Evolutionary conservation across 1,140 invertebrate genomes (phyloP).

Genomic region (Ostrea denselamellosa): DNA sequence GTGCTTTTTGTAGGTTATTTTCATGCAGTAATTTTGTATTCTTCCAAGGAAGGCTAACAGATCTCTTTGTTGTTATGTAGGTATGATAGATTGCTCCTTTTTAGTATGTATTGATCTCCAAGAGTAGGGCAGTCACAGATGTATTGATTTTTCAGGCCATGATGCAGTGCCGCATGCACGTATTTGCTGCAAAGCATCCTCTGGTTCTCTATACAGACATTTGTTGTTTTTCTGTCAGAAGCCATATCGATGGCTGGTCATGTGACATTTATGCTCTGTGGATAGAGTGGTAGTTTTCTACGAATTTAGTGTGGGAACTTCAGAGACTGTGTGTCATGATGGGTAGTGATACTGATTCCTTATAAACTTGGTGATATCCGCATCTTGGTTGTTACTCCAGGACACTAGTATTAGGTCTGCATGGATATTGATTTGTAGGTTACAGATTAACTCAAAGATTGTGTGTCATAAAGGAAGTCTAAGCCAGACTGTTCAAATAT

Average conservation of each 20-base stretch:
- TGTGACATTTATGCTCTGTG: slow-evolving; percentile 17
- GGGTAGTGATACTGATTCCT: not conserved
- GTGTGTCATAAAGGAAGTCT: slow-evolving; percentile 1
- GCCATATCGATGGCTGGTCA: slow-evolving; percentile 20
- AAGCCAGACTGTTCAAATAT: not conserved
- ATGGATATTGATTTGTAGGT: slow-evolving; percentile 28
- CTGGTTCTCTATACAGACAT: slow-evolving; percentile 17
- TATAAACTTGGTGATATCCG: not conserved
- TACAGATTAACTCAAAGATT: not conserved
- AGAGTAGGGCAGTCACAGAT: slow-evolving; percentile 36
- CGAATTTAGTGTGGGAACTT: not conserved
- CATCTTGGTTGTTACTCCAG: not conserved
- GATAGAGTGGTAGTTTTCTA: not conserved
- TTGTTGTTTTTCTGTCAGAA: slow-evolving; percentile 38
- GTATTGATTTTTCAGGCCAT: slow-evolving; percentile 33
- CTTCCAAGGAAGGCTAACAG: not conserved
- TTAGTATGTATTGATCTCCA: slow-evolving; percentile 5
- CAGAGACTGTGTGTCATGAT: no score
- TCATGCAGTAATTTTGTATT: not conserved
- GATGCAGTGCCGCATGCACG: slow-evolving; percentile 16
- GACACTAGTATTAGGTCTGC: not conserved
- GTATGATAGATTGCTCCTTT: slow-evolving; percentile 28
- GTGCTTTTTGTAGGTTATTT: not conserved
- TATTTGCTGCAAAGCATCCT: slow-evolving; percentile 25
- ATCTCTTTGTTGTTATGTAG: slow-evolving; percentile 20